Percentiles rank a stretch among this genome's conserved stretches.
phyloP scores from a whole-genome alignment of 1,140 invertebrate species.

The Glossosoma conforme region DNA sequence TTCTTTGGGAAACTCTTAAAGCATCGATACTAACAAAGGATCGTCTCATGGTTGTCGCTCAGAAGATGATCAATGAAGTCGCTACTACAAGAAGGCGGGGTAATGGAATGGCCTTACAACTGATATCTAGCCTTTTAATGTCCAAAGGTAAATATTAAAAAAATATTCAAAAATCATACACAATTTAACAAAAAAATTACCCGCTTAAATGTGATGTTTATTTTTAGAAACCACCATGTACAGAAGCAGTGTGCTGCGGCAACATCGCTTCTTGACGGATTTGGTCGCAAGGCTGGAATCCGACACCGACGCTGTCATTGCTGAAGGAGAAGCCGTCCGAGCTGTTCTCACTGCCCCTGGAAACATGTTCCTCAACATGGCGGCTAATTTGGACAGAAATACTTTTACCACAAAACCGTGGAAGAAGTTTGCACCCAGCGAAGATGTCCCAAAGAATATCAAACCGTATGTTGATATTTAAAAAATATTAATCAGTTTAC shows the following conservation, averaged over 20 bases:
- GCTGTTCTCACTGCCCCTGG: conserved; percentile 53
- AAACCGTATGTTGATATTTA: no score
- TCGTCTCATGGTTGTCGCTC: conserved; percentile 68
- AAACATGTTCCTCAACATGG: conserved; percentile 65
- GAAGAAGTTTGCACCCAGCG: conserved; percentile 46
- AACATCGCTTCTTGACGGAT: conserved; percentile 70
- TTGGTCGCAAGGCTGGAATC: conserved; percentile 57
- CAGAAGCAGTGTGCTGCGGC: conserved; percentile 63
- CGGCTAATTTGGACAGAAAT: conserved; percentile 60
- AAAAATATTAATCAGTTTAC: no score
- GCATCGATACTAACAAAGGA: conserved; percentile 65
- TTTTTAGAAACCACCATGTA: conserved; percentile 68
- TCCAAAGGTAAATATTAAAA: conserved; percentile 1
- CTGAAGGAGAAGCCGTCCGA: conserved; percentile 58
- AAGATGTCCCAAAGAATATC: no score
- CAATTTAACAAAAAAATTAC: neutral
- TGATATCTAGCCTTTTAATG: no score
- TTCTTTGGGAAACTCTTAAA: conserved; percentile 72
- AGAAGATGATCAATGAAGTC: conserved; percentile 74
- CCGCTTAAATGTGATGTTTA: conserved; percentile 29
- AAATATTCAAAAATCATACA: neutral
- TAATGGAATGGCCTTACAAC: no score
- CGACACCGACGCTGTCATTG: conserved; percentile 52
- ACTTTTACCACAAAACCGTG: conserved; percentile 51
- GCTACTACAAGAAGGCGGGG: conserved; percentile 47